Conservation (phyloP, 64 coral and sea anemone species). For the Montipora capricornis region DNA sequence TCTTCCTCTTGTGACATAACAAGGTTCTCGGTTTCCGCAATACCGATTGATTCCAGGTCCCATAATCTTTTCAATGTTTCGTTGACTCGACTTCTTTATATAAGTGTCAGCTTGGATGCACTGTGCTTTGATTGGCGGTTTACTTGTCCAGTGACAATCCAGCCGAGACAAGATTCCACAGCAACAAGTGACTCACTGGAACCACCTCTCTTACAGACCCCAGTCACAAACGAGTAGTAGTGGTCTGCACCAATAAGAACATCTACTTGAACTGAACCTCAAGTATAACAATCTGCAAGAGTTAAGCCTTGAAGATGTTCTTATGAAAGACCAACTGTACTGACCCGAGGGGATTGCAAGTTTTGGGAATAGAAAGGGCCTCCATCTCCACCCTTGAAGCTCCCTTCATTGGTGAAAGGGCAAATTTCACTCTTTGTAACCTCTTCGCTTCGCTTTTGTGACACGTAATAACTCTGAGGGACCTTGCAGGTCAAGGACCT, state of each 20-base stretch:
- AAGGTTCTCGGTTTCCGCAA: neutral
- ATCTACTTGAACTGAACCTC: conserved; percentile 29
- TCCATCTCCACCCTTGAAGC: conserved; percentile 24
- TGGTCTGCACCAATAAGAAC: conserved; percentile 37
- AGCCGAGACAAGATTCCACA: conserved; percentile 33
- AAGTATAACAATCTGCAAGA: conserved; percentile 49
- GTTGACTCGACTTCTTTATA: conserved; percentile 7
- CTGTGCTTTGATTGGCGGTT: neutral
- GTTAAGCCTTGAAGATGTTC: conserved; percentile 1
- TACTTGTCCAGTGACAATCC: neutral
- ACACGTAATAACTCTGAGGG: conserved; percentile 40
- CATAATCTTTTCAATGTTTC: conserved; percentile 39
- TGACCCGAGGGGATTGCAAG: neutral
- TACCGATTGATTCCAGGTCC: conserved; percentile 71
- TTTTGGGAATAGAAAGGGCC: conserved; percentile 48
- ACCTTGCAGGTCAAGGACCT: conserved; percentile 18
- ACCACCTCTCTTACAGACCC: conserved; percentile 30
- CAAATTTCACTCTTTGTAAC: conserved; percentile 6
- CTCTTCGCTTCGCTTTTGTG: conserved; percentile 42
- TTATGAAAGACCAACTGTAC: neutral
- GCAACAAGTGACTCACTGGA: conserved; percentile 5
- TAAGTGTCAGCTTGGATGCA: conserved; percentile 1
- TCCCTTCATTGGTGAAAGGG: neutral
- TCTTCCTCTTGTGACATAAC: too few species aligned
- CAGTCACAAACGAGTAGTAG: conserved; percentile 47